Evolutionary conservation across 2,888 invertebrate genomes (phyloP).

Genomic region (Malacosoma neustria): DNA sequence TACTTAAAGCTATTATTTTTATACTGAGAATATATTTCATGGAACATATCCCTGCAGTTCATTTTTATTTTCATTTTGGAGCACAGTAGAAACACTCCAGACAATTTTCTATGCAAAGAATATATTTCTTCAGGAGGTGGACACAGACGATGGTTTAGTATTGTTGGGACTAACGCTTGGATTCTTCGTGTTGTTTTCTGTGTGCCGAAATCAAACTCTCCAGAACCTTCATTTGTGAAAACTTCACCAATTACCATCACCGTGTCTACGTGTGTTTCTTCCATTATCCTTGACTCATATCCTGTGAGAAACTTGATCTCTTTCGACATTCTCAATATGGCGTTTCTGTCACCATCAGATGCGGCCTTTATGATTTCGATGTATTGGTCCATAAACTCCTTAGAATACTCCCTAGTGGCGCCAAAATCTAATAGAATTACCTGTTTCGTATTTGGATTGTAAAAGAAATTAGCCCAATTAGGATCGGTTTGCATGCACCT

Average conservation of each 20-base stretch:
- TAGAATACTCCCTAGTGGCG: slow-evolving; percentile 89
- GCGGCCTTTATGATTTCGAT: slow-evolving; percentile 93
- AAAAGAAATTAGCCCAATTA: slow-evolving; percentile 99
- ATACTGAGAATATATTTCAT: slow-evolving; percentile 84
- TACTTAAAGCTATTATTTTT: slow-evolving; percentile 29
- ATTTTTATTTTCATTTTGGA: slow-evolving; percentile 88
- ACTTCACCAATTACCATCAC: slow-evolving; percentile 98
- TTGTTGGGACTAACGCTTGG: slow-evolving; percentile 92
- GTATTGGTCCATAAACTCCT: slow-evolving; percentile 94
- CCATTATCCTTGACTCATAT: slow-evolving; percentile 95
- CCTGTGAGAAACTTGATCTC: slow-evolving; percentile 98
- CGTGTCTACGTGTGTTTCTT: slow-evolving; percentile 95
- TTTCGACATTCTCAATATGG: slow-evolving; percentile 85
- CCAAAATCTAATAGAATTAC: slow-evolving; percentile 94
- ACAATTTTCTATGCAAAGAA: slow-evolving; percentile 96
- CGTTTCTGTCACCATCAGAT: slow-evolving; percentile 82
- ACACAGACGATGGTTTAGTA: slow-evolving; percentile 93
- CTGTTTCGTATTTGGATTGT: slow-evolving; percentile 85
- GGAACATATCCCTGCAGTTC: slow-evolving; percentile 88
- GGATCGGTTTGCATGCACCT: slow-evolving; percentile 99
- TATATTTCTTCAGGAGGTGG: slow-evolving; percentile 99
- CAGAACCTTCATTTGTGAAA: slow-evolving; percentile 80
- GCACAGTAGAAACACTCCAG: slow-evolving; percentile 95
- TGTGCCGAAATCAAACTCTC: slow-evolving; percentile 91
- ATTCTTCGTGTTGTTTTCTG: slow-evolving; percentile 87